Evolutionary conservation across 2,888 invertebrate species (phyloP).

Genomic region (Amphipoea oculea): DNA sequence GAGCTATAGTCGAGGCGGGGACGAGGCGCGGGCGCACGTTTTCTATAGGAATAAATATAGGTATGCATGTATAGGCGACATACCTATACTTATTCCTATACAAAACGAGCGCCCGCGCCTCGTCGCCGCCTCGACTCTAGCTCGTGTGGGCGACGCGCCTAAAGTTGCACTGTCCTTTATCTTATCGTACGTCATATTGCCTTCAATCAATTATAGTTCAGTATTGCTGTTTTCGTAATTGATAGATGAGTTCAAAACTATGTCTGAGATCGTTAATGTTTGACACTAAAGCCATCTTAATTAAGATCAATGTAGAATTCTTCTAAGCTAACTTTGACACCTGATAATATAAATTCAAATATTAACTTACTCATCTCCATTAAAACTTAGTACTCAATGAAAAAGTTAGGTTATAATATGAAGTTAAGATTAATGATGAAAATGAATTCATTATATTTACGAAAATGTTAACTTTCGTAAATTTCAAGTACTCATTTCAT

Average conservation of each 20-base stretch:
- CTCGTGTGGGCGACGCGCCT: too few relatives aligned
- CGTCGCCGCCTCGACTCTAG: too few relatives aligned
- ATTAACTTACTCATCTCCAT: conserved; percentile 1
- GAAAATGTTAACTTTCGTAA: conserved; percentile 1
- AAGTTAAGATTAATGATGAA: not conserved
- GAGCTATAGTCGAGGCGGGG: too few relatives aligned
- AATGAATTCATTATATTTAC: conserved; percentile 11
- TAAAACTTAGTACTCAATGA: not conserved
- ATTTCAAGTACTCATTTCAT: too few relatives aligned
- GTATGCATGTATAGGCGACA: too few relatives aligned
- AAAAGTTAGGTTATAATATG: not conserved
- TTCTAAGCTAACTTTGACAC: conserved; percentile 14
- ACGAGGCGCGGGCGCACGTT: too few relatives aligned
- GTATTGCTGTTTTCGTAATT: not conserved
- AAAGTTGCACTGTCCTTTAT: too few relatives aligned
- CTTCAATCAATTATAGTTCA: not conserved
- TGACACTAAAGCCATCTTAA: not conserved
- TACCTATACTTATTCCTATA: too few relatives aligned
- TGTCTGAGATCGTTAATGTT: conserved; percentile 1
- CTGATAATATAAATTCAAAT: not conserved
- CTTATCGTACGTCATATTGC: not conserved
- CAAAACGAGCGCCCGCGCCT: too few relatives aligned
- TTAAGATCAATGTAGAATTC: not conserved
- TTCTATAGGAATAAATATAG: too few relatives aligned
- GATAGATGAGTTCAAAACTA: conserved; percentile 19